phyloP scores from a whole-genome alignment of 2,113 vertebrate species.

The Chionis minor region DNA sequence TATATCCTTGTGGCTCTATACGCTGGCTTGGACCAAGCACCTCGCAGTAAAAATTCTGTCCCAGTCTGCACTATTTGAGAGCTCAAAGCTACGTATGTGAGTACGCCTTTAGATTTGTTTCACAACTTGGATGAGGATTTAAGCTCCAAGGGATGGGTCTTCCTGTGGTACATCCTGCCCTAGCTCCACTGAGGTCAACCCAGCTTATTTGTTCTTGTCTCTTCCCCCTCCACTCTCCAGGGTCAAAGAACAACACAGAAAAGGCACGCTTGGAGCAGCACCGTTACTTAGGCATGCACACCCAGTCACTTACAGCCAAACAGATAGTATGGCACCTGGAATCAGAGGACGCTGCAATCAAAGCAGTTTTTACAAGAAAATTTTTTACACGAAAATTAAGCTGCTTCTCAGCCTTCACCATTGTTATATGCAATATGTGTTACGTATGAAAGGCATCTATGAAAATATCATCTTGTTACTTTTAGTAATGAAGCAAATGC shows the following conservation, averaged over 20 bases:
- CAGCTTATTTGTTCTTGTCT: background rate
- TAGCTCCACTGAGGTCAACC: background rate
- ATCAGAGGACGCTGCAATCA: background rate
- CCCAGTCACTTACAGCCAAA: background rate
- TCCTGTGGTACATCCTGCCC: background rate
- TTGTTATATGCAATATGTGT: background rate
- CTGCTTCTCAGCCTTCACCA: background rate
- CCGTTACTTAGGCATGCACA: accelerated
- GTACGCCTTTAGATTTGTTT: background rate
- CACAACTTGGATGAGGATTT: background rate
- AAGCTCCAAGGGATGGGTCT: background rate
- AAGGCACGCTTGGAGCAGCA: background rate
- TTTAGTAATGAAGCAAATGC: background rate
- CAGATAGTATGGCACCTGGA: background rate
- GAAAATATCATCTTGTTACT: background rate
- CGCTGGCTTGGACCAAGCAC: background rate
- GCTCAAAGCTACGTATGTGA: background rate
- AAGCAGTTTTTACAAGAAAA: background rate
- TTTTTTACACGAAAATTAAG: background rate
- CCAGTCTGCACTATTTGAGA: background rate
- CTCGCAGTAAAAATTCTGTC: background rate
- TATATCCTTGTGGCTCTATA: background rate
- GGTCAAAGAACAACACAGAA: background rate
- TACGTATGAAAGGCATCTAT: background rate
- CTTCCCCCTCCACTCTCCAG: background rate